Evolutionary conservation across 2,113 vertebrate genomes (phyloP), one percentile per base, ranked within the genome.

Genomic region (Engraulis encrasicolus): DNA sequence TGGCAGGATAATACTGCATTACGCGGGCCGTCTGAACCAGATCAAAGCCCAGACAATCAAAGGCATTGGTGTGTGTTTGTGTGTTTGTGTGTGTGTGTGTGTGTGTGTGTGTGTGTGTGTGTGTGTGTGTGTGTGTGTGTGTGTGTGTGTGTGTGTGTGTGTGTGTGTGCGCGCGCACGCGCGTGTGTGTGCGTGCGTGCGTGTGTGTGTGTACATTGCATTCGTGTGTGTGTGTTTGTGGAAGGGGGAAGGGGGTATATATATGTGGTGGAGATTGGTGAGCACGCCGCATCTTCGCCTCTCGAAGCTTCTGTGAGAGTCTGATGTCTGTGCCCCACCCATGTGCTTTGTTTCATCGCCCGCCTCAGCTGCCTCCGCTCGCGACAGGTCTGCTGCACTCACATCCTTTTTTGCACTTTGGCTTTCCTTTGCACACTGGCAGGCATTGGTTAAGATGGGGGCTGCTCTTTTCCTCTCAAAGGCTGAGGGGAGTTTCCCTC

Each of bases 11-110:
- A 91, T 85, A 82, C 90, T 88, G 90, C 92, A 90, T 91, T 93
- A 93, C 92, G 91, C 91, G 89, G 92, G 90, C 17, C 88, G 90
- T 91, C 88, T 40, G 88, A 92, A 91, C 90, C 90, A 93, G 92
- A 94, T 94, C 92, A 94, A 93, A 93, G 92, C 82, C 50, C 54
- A 93, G 90, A 92, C 93, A 94, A 93, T 93, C 92, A 93, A 93
- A 93, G 92, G 89, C 92, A 92, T 90, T 92, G 90, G 83, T n/a
- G n/a, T n/a, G n/a, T n/a, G n/a, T n/a, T n/a, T n/a, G n/a, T n/a
- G n/a, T n/a, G n/a, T n/a, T n/a, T n/a, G 90, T 92, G 88, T 90
- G 92, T 92, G 91, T 87, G 88, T 91, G 20, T n/a, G 54, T 0
- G 58, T 20, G 52, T 20, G 58, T 6, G 58, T 1, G 58, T 6